A percentile compares a stretch with the other conserved stretches of the same genome.
Evolutionary conservation across 2,113 vertebrate species (phyloP).

Genomic region (Mesoclemmys tuberculata): DNA sequence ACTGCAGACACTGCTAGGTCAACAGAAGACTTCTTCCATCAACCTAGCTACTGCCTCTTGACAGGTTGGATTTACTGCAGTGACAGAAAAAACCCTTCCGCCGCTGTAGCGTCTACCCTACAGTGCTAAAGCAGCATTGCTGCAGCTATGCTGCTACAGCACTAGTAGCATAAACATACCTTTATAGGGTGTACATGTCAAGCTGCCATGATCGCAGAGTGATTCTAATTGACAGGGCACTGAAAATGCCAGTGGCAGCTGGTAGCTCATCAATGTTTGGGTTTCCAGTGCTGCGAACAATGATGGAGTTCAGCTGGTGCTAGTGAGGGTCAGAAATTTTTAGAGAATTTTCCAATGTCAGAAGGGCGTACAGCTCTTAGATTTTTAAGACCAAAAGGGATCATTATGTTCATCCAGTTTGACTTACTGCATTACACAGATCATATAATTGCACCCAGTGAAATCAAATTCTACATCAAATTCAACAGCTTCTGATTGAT

Average conservation of each 20-base stretch:
- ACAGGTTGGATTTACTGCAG: not conserved
- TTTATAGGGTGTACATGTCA: not conserved
- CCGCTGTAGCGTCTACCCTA: not conserved
- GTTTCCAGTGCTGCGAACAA: not conserved
- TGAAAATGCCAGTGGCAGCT: not conserved
- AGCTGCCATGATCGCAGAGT: not conserved
- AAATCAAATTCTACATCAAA: conserved; percentile 34
- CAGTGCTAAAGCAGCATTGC: not conserved
- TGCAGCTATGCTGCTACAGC: not conserved
- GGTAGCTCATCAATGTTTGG: not conserved
- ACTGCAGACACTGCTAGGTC: not conserved
- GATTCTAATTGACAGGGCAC: not conserved
- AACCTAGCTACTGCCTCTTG: not conserved
- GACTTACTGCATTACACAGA: not conserved
- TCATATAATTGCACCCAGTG: not conserved
- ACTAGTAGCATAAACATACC: not conserved
- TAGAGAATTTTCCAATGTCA: not conserved
- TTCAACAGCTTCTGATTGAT: conserved; percentile 9
- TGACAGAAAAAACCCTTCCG: not conserved
- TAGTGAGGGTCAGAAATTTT: not conserved
- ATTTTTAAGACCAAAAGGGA: conserved; percentile 27
- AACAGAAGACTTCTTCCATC: not conserved
- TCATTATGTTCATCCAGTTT: not conserved
- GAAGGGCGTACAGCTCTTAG: not conserved
- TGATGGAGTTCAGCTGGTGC: not conserved